These are phyloP conservation scores for Heterohyrax brucei DNA, from an alignment of 2,797 vertebrate species.

Conservation along the genomic window DNA sequence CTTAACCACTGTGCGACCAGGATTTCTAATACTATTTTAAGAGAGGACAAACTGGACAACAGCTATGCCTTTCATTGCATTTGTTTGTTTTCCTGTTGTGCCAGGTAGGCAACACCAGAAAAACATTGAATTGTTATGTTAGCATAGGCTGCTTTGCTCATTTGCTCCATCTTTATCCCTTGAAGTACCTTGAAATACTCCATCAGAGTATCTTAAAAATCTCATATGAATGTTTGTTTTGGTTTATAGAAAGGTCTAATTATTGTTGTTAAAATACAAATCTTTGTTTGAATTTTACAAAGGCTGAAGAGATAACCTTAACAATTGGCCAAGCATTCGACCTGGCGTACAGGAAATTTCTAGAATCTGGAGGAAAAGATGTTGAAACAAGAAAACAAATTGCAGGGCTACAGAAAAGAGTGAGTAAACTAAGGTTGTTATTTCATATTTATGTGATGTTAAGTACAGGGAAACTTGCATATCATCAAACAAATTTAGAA, in stretches of 20 bases:
- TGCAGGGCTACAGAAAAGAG: constrained; percentile 97
- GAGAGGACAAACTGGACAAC: not conserved
- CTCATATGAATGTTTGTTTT: not conserved
- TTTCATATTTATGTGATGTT: constrained; percentile 56
- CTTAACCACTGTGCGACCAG: too few species aligned
- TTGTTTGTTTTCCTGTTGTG: not conserved
- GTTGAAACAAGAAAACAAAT: constrained; percentile 99
- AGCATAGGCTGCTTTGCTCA: not conserved
- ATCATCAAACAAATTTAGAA: constrained; percentile 73
- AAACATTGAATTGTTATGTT: not conserved
- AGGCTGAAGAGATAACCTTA: constrained; percentile 99
- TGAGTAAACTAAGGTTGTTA: constrained; percentile 88
- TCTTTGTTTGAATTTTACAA: constrained; percentile 86
- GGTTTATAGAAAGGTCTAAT: not conserved
- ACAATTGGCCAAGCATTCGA: constrained; percentile 99
- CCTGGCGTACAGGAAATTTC: constrained; percentile 99
- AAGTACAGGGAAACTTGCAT: constrained; percentile 70
- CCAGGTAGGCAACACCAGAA: not conserved
- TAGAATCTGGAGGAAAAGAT: constrained; percentile 99
- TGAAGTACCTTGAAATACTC: not conserved
- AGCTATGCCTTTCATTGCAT: constrained; percentile 2
- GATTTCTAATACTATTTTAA: not conserved
- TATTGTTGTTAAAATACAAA: constrained; percentile 68
- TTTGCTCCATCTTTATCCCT: not conserved
- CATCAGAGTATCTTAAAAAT: not conserved